Evolutionary conservation across 2,113 vertebrate species (phyloP), one percentile per base, ranked within the genome.

Genomic region (Typhlomys cinereus): DNA sequence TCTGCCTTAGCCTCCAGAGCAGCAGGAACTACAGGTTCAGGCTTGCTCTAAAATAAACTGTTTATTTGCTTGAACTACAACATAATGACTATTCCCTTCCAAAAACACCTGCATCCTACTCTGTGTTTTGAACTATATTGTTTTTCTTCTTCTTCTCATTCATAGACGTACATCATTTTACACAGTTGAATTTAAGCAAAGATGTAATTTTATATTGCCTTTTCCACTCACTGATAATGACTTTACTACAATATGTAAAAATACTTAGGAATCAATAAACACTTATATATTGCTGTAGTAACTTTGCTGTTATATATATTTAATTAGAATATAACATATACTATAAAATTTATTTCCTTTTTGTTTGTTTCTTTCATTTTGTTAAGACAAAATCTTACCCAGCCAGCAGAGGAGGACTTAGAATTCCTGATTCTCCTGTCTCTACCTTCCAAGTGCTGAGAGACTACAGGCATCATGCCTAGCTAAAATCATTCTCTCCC

Each of bases 81-180:
- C 54, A 18, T 85, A 80, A 82, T 50, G 64, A 59, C 48, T 39
- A 82, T 20, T 12, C 11, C 25, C 7, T 4, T 27, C 4, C n/a
- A 10, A 36, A 91, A 85, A 70, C 50, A 61, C 46, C 21, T 66
- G 25, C n/a, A 76, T 83, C n/a, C n/a, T 31, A 64, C 7, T 54
- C 3, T 80, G 70, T 73, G 18, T 83, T 92, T 92, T 78, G n/a
- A n/a, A n/a, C n/a, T 10, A 70, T 91, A 67, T 46, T 79, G 27
- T 64, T 93, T 4, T 71, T 9, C 23, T 74, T 92, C 34, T 73
- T 57, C 54, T 81, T 31, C 31, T 93, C 39, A 75, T 21, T 18
- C 23, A 52, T 79, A 79, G 69, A 70, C 31, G 6, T 87, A 57
- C 20, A 57, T 89, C 54, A 73, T 83, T 93, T 62, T 82, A n/a